Percentiles rank a stretch among this genome's conserved stretches.
These are phyloP conservation scores for Sandelia bainsii DNA, from an alignment of 2,797 vertebrate genomes.

Conservation along the genomic window DNA sequence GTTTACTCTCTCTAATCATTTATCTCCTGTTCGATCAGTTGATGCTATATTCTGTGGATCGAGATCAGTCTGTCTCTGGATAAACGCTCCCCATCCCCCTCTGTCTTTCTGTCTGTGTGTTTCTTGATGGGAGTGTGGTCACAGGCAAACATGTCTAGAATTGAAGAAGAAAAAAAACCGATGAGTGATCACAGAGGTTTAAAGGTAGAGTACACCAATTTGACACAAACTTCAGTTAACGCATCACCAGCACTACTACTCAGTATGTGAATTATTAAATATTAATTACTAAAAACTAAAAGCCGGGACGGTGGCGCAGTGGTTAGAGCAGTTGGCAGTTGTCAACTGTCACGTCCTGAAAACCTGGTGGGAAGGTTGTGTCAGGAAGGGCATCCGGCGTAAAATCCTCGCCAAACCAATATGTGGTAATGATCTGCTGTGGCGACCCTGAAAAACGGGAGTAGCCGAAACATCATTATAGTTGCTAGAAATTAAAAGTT, in stretches of 20 bases:
- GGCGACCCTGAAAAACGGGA: no score
- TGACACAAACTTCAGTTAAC: neutral
- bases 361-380: no score
- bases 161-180: neutral
- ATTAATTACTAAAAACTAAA: no score
- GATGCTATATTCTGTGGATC: conserved; percentile 27
- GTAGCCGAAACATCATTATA: no score
- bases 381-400: no score
- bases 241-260: neutral
- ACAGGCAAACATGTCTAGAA: neutral
- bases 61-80: conserved; percentile 10
- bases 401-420: no score
- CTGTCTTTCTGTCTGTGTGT: conserved; percentile 2
- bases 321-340: no score
- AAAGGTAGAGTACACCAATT: neutral
- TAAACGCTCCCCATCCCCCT: neutral
- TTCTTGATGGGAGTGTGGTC: neutral
- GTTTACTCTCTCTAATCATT: conserved; percentile 32
- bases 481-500: no score
- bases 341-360: no score
- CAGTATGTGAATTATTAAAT: no score
- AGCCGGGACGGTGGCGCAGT: no score
- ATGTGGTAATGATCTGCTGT: no score
- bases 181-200: neutral
- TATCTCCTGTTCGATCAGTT: conserved; percentile 32